A percentile compares a stretch with the other conserved stretches of the same genome.
Evolutionary conservation across 2,888 invertebrate species (phyloP).

Genomic region (Zelleria hepariella): DNA sequence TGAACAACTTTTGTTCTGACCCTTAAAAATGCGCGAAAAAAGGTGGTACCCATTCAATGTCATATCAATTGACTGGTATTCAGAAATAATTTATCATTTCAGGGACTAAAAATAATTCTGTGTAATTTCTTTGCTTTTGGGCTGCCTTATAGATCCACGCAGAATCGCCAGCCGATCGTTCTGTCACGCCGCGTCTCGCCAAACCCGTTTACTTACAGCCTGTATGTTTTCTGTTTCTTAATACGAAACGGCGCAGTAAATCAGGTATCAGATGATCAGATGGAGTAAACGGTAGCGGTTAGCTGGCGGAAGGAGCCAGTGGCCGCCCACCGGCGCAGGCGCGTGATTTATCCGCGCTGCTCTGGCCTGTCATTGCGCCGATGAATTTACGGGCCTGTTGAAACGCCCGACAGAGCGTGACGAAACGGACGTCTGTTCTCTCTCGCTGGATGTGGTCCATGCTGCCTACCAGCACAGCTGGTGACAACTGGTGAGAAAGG

Average conservation of each 20-base stretch:
- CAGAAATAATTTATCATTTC: too few relatives aligned
- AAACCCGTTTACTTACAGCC: not conserved
- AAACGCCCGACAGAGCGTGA: constrained; percentile 59
- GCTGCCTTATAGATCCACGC: too few relatives aligned
- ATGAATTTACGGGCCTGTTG: constrained; percentile 50
- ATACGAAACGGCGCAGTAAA: constrained; percentile 44
- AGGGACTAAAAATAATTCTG: too few relatives aligned
- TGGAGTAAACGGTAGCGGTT: constrained; percentile 69
- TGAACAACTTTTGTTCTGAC: too few relatives aligned
- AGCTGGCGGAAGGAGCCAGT: constrained; percentile 45
- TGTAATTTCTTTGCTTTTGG: too few relatives aligned
- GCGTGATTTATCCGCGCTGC: constrained; percentile 51
- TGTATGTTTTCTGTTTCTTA: not conserved
- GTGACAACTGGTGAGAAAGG: too few relatives aligned
- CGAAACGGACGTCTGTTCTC: constrained; percentile 25
- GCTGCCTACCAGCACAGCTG: not conserved
- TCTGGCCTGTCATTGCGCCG: not conserved
- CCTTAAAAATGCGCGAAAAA: too few relatives aligned
- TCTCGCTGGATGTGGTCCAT: constrained; percentile 6
- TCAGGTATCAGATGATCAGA: constrained; percentile 67
- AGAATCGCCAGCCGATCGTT: too few relatives aligned
- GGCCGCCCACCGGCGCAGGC: constrained; percentile 52
- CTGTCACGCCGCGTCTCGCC: not conserved
- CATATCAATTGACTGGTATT: too few relatives aligned
- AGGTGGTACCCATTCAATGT: too few relatives aligned